phyloP scores from a whole-genome alignment of 2,797 vertebrate species.

The Coreius guichenoti region DNA sequence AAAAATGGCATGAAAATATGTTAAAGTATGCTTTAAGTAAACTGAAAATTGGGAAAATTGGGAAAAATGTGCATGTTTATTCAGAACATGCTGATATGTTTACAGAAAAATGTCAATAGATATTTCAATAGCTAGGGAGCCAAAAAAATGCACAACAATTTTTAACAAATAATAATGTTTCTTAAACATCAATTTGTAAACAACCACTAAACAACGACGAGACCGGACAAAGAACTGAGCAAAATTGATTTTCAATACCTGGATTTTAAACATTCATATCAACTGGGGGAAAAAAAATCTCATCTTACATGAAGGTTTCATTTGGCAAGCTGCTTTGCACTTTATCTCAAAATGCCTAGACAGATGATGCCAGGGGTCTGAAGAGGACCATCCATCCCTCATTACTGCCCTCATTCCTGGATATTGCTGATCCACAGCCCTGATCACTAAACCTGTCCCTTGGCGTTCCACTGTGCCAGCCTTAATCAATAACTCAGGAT shows the following conservation, averaged over 20 bases:
- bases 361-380: constrained; percentile 9
- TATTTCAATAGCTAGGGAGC: too few relatives aligned
- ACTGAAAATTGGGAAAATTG: neutral
- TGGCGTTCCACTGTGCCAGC: constrained; percentile 17
- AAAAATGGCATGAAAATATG: neutral
- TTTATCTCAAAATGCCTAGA: constrained; percentile 8
- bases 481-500: constrained; percentile 44
- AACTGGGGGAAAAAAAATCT: neutral
- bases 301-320: constrained; percentile 6
- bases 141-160: neutral
- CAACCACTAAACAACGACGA: too few relatives aligned
- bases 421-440: constrained; percentile 32
- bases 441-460: constrained; percentile 41
- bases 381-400: constrained; percentile 25
- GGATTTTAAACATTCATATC: constrained; percentile 11
- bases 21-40: neutral
- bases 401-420: constrained; percentile 10
- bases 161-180: neutral
- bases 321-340: constrained; percentile 15
- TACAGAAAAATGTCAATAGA: too few relatives aligned
- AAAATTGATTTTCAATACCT: neutral
- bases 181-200: neutral
- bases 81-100: too few relatives aligned
- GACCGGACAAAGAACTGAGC: too few relatives aligned
- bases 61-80: too few relatives aligned